Evolutionary conservation across 2,113 vertebrate species (phyloP), one percentile per base, ranked within the genome.

Genomic region (Neogale vison): DNA sequence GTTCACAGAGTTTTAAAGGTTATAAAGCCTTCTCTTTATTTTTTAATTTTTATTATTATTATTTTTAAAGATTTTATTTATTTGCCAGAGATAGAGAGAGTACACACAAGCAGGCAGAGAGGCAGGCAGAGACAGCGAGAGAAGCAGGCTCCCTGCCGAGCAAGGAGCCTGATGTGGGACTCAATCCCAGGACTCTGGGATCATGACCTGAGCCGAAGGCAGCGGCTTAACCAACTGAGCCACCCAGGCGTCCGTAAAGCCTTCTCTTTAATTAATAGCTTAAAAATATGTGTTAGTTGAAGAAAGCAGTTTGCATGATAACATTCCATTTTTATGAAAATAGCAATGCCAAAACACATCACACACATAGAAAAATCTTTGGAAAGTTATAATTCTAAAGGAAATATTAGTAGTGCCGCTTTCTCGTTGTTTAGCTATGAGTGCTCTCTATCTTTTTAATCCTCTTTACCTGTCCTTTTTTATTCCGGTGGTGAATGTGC

Each of bases 241-340:
- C 42, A 42, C 42, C 42, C 42, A 42, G 42, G 42, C 4, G 42
- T 42, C 42, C 42, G 4, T 79, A 72, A 69, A 94, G 34, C 29
- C 12, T 63, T 65, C 31, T 96, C 39, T 93, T 84, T 79, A 81
- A 79, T 93, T 82, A 76, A 24, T 97, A 42, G 76, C 50, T 94
- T 81, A 55, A 77, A 96, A 52, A 72, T 59, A 42, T n/a, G 4
- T 69, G 7, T 71, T 93, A 83, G 34, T 89, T 90, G 26, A 89
- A 95, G 82, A 94, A 95, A 94, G 52, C 71, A 96, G 50, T 85
- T 95, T 96, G 4, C 29, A 11, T 87, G 55, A 18, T 88, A 79
- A 86, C 57, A 90, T 88, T n/a, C 3, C 5, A 79, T 89, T 93
- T 97, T 96, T 67, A 21, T 96, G 42, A 63, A 87, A 89, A 55